Base-by-base conservation (phyloP, 2,797 vertebrate genomes). In the Chaetodon trifasciatus region DNA sequence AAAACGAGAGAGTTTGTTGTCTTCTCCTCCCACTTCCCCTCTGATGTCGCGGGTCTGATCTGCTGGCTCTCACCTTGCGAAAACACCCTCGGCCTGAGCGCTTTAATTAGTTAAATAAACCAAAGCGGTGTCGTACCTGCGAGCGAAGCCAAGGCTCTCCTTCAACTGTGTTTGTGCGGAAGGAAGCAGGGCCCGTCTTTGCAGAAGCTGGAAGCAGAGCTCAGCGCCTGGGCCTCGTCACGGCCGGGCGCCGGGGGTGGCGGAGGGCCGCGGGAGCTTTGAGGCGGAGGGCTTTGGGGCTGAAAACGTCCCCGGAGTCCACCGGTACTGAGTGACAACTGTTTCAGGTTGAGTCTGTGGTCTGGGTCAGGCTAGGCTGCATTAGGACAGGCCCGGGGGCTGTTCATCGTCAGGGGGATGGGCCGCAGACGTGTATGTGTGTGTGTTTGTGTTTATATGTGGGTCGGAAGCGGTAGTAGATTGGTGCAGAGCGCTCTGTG, bases 401-500 rank as follows among this genome's bases (percentile, higher is more conserved):
- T 92, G 92, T 83, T 88, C 79, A 86, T 65, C 86, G 90, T 90
- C 89, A 86, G 72, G 77, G 92, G 95, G 93, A 94, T 92, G 92
- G 94, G 91, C 94, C 95, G 90, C 92, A 96, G 95, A 95, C 94
- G 94, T 96, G 93, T 95, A 85, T 95, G 35, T 96, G 95, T 95
- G 93, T 96, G 32, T 96, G 95, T 94, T 90, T 95, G 81, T 55
- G 47, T 64, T 13, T 64, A 39, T 69, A 28, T 77, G 96, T 96
- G 95, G 94, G 87, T 96, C 93, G 92, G 91, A 95, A 94, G 95
- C 96, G 94, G 95, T 94, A 95, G 91, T 89, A 92, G 90, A 93
- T 88, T 95, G 92, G 93, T 92, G 90, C 94, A 95, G 94, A 95
- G 94, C 95, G 95, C 92, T 96, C 93, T 96, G 94, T 82, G 71